Percentiles rank a stretch among this genome's conserved stretches.
phyloP scores from a whole-genome alignment of 2,797 vertebrate genomes.

The Microcaecilia unicolor region DNA sequence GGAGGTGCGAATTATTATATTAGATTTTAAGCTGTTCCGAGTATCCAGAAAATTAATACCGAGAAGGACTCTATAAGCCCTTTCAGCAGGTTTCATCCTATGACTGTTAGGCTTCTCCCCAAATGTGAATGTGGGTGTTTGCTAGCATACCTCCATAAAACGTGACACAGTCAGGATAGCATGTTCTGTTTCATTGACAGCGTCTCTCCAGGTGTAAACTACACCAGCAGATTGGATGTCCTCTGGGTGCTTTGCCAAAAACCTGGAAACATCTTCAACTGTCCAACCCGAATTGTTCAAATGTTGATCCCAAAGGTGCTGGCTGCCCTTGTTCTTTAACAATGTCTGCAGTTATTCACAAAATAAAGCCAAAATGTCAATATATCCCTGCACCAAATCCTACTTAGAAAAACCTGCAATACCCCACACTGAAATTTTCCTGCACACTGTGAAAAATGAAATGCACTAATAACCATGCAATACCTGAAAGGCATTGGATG shows the following conservation, averaged over 20 bases:
- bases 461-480: no score
- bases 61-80: no score
- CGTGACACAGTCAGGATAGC: conserved; percentile 82
- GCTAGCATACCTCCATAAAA: conserved; percentile 98
- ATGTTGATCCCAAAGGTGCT: conserved; percentile 60
- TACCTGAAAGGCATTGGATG: no score
- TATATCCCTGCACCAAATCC: neutral
- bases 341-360: conserved; percentile 58
- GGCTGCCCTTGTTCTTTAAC: conserved; percentile 71
- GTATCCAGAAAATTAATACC: no score
- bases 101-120: no score
- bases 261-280: conserved; percentile 64
- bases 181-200: conserved; percentile 84
- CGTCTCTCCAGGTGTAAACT: conserved; percentile 77
- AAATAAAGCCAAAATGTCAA: no score
- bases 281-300: conserved; percentile 71
- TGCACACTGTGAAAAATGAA: no score
- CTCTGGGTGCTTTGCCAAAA: conserved; percentile 72
- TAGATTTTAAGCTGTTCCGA: no score
- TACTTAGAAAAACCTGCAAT: neutral
- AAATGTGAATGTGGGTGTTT: no score
- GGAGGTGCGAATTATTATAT: no score
- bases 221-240: conserved; percentile 50
- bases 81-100: no score
- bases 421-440: no score